Evolutionary conservation across 2,888 invertebrate genomes (phyloP).

Genomic region (Agrotis exclamationis): DNA sequence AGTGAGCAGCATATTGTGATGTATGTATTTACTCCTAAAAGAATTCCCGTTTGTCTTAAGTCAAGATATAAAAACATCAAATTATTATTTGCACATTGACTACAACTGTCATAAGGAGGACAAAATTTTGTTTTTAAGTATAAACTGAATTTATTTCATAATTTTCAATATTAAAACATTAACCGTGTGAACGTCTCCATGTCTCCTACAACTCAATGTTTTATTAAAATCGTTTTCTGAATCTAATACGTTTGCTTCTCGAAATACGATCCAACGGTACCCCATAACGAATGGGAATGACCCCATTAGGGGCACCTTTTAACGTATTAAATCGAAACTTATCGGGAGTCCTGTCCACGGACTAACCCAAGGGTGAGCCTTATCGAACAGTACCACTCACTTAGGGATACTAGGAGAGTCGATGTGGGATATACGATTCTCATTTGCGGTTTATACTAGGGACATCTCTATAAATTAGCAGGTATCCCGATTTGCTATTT

Average conservation of each 20-base stretch:
- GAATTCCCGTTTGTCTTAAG: too few relatives aligned
- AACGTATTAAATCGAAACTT: slow-evolving; percentile 89
- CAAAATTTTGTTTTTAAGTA: background rate
- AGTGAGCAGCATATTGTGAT: too few relatives aligned
- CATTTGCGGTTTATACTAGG: slow-evolving; percentile 73
- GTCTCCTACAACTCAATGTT: slow-evolving; percentile 58
- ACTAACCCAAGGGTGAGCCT: slow-evolving; percentile 79
- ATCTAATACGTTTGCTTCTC: slow-evolving; percentile 67
- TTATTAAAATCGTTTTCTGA: slow-evolving; percentile 65
- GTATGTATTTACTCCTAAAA: too few relatives aligned
- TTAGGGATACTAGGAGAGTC: slow-evolving; percentile 68
- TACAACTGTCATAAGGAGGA: background rate
- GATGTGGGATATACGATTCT: slow-evolving; percentile 70
- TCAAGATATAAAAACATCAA: too few relatives aligned
- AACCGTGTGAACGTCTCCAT: slow-evolving; percentile 4
- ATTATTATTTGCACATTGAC: background rate
- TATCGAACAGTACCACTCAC: slow-evolving; percentile 85
- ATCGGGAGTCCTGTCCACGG: slow-evolving; percentile 83
- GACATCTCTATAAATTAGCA: slow-evolving; percentile 63
- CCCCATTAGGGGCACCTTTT: slow-evolving; percentile 90
- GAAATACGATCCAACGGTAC: slow-evolving; percentile 75
- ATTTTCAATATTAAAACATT: background rate
- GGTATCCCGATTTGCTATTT: slow-evolving; percentile 45
- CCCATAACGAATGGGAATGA: slow-evolving; percentile 88
- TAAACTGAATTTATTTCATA: background rate